Conservation (phyloP, 2,888 invertebrate species). For the Iphiclides podalirius region DNA sequence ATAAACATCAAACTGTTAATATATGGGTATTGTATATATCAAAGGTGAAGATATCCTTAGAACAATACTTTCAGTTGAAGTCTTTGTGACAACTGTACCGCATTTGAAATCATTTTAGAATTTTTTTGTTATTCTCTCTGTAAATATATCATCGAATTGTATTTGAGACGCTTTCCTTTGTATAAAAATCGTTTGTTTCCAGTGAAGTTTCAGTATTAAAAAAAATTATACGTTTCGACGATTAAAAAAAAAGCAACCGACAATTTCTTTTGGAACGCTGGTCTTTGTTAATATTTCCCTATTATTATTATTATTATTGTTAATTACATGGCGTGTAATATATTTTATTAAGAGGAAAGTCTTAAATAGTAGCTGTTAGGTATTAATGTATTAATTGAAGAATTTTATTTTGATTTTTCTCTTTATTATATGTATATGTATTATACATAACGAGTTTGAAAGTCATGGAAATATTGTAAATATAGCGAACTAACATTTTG, state of each 20-base stretch:
- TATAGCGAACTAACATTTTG: constrained; percentile 64
- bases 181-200: constrained; percentile 53
- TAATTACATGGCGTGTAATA: constrained; percentile 75
- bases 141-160: constrained; percentile 64
- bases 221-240: constrained; percentile 39
- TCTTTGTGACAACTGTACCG: constrained; percentile 43
- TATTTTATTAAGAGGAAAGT: constrained; percentile 78
- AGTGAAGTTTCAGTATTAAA: constrained; percentile 68
- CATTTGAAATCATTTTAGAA: constrained; percentile 41
- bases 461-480: constrained; percentile 76
- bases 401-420: constrained; percentile 79
- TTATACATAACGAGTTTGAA: constrained; percentile 69
- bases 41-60: too few species aligned
- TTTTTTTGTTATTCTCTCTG: constrained; percentile 61
- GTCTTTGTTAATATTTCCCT: constrained; percentile 63
- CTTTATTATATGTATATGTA: constrained; percentile 74
- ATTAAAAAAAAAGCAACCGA: constrained; percentile 16
- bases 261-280: constrained; percentile 35
- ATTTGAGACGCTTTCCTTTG: constrained; percentile 43
- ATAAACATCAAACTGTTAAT: too few species aligned
- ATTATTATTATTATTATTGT: constrained; percentile 56
- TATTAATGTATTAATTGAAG: constrained; percentile 78
- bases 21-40: too few species aligned
- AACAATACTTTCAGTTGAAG: too few species aligned
- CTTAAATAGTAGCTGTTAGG: constrained; percentile 77